Evolutionary conservation across 2,797 vertebrate species (phyloP).

Genomic region (Argya squamiceps): DNA sequence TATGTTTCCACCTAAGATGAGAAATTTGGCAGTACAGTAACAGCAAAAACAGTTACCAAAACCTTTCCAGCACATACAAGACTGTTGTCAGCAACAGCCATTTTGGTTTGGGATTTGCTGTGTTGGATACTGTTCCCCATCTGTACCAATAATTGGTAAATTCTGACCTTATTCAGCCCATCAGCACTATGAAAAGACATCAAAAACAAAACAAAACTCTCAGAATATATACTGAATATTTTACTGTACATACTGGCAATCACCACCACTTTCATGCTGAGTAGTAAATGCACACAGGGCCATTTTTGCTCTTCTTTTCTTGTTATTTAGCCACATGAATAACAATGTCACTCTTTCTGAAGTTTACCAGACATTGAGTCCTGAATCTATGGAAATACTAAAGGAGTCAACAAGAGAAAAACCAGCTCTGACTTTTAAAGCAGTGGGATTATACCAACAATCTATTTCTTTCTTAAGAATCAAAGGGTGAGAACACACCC

Average conservation of each 20-base stretch:
- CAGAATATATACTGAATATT: not conserved
- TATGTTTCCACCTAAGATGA: not conserved
- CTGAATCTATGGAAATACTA: not conserved
- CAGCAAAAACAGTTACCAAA: not conserved
- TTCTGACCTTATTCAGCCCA: not conserved
- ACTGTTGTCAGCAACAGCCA: not conserved
- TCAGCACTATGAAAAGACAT: not conserved
- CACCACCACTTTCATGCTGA: not conserved
- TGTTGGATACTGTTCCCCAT: not conserved
- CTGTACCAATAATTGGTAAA: not conserved
- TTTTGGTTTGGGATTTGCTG: not conserved
- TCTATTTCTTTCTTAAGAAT: not conserved
- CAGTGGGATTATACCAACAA: not conserved
- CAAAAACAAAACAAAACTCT: not conserved
- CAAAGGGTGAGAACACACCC: not conserved
- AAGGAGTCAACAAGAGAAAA: not conserved
- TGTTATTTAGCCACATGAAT: not conserved
- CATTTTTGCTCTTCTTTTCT: not conserved
- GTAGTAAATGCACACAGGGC: not conserved
- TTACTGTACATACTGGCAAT: not conserved
- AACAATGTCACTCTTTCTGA: not conserved
- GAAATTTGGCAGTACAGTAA: not conserved
- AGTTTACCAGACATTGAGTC: not conserved
- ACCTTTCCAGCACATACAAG: not conserved
- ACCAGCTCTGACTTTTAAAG: not conserved